A percentile compares a stretch with the other conserved stretches of the same genome.
These are phyloP conservation scores for Thecophora atra DNA, from an alignment of 2,888 invertebrate genomes.

Conservation along the genomic window DNA sequence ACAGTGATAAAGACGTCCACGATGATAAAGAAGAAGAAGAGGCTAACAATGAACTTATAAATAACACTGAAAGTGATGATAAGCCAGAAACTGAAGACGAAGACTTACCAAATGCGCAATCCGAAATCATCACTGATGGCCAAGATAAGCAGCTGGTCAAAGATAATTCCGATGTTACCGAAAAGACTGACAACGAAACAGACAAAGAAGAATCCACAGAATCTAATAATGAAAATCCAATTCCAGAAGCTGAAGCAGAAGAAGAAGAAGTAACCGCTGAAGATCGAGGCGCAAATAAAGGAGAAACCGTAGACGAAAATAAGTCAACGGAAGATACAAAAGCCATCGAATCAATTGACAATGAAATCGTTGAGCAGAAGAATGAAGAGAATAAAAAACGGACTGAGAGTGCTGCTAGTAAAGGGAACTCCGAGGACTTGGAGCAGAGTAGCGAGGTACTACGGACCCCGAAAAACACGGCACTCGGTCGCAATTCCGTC, in stretches of 20 bases:
- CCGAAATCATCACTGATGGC: neutral
- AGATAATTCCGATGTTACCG: constrained; percentile 22
- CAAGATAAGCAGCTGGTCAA: too few species aligned
- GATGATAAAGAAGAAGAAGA: constrained; percentile 16
- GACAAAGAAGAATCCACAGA: neutral
- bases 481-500: neutral
- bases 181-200: constrained; percentile 7
- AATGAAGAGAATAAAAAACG: constrained; percentile 16
- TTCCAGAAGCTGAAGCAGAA: constrained; percentile 31
- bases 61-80: constrained; percentile 18
- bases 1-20: constrained; percentile 35
- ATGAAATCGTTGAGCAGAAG: constrained; percentile 6
- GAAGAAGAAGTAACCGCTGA: constrained; percentile 37
- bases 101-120: constrained; percentile 18
- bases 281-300: neutral
- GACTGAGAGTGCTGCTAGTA: neutral
- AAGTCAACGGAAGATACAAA: neutral
- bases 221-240: neutral
- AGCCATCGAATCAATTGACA: neutral
- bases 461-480: constrained; percentile 24
- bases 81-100: constrained; percentile 35
- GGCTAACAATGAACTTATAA: constrained; percentile 21
- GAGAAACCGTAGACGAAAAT: neutral
- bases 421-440: neutral
- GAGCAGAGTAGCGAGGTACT: constrained; percentile 11